Percentiles rank a stretch among this genome's conserved stretches.
These are phyloP conservation scores for Apoda limacodes DNA, from an alignment of 2,888 invertebrate genomes.

Conservation along the genomic window DNA sequence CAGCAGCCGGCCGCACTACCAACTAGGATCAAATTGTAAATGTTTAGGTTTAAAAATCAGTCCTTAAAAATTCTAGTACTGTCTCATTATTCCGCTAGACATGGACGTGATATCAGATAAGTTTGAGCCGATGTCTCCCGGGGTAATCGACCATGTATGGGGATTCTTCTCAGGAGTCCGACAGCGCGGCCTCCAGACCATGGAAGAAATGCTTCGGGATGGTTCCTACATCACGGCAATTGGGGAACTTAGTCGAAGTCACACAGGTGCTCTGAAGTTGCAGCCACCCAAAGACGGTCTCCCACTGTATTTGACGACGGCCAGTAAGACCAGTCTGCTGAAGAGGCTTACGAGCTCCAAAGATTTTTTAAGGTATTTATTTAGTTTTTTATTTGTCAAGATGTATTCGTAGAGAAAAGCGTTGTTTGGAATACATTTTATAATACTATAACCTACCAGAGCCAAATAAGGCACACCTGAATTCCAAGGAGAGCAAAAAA, in stretches of 20 bases:
- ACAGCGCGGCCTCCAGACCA: conserved; percentile 86
- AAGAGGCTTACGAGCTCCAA: conserved; percentile 79
- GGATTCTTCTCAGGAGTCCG: conserved; percentile 88
- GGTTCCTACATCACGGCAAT: conserved; percentile 86
- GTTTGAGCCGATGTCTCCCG: conserved; percentile 82
- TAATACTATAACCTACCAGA: too few species aligned
- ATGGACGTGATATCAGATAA: conserved; percentile 86
- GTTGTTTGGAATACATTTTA: too few species aligned
- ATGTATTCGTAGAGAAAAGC: too few species aligned
- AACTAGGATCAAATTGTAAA: too few species aligned
- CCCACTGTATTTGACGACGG: conserved; percentile 83
- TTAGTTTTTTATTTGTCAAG: too few species aligned
- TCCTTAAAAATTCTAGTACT: too few species aligned
- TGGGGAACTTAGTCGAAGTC: conserved; percentile 78
- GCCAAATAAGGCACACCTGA: too few species aligned
- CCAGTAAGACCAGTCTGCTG: conserved; percentile 80
- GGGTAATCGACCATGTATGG: conserved; percentile 84
- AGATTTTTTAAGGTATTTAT: conserved; percentile 77
- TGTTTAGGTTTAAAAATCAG: too few species aligned
- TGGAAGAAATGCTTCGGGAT: conserved; percentile 87
- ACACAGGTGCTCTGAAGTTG: conserved; percentile 74
- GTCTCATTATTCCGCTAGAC: too few species aligned
- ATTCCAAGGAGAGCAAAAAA: too few species aligned
- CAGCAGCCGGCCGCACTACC: too few species aligned
- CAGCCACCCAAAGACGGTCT: conserved; percentile 79